Evolutionary conservation across 2,113 vertebrate species (phyloP).

Genomic region (Anser cygnoides): DNA sequence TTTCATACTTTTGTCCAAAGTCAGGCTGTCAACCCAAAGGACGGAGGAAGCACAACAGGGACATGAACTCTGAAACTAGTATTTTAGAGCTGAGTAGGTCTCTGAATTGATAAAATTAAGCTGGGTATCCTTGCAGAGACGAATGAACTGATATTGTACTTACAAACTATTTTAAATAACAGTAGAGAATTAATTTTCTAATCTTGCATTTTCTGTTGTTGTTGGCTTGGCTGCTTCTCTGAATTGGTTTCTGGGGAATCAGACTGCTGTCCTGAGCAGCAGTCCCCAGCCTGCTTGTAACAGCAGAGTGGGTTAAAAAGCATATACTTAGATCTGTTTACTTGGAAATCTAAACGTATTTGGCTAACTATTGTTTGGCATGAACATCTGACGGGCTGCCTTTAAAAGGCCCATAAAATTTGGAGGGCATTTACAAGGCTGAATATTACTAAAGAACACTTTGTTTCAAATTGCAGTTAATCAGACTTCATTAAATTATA

Average conservation of each 20-base stretch:
- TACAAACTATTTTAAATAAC: not conserved
- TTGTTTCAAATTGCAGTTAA: not conserved
- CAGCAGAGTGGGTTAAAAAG: not conserved
- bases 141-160: not conserved
- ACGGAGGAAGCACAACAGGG: not conserved
- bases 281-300: not conserved
- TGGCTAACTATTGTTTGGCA: not conserved
- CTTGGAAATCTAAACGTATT: not conserved
- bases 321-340: not conserved
- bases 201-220: not conserved
- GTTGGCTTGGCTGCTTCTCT: not conserved
- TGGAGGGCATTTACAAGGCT: not conserved
- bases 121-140: not conserved
- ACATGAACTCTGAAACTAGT: not conserved
- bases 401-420: not conserved
- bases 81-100: not conserved
- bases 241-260: not conserved
- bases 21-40: not conserved
- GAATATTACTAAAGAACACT: not conserved
- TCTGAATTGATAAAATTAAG: not conserved
- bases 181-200: not conserved
- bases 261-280: not conserved
- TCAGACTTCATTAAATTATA: not conserved
- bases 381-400: not conserved
- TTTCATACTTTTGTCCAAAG: not conserved